These are phyloP conservation scores for Felis catus DNA, from an alignment of 2,113 vertebrate genomes.

Conservation along the genomic window DNA sequence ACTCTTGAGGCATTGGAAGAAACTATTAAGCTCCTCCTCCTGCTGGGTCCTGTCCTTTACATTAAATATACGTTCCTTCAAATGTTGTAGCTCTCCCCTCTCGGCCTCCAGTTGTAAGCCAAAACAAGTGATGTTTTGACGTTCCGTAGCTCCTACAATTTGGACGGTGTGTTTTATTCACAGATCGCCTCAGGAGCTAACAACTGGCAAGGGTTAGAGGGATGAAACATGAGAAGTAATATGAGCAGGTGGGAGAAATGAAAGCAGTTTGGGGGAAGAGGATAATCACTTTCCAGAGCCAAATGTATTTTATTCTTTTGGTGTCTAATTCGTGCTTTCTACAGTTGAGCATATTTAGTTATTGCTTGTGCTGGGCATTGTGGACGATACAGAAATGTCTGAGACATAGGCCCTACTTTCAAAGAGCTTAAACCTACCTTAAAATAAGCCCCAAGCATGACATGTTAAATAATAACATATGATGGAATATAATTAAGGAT, in stretches of 20 bases:
- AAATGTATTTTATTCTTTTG: background rate
- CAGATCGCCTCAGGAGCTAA: background rate
- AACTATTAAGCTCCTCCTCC: background rate
- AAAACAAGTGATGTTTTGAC: background rate
- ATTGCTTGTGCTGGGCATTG: background rate
- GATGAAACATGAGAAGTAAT: slow-evolving; percentile 24
- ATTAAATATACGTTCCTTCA: background rate
- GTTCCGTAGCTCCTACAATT: background rate
- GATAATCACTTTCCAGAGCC: background rate
- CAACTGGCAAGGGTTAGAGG: background rate
- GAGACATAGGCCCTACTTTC: background rate
- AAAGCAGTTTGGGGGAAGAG: background rate
- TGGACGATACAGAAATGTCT: background rate
- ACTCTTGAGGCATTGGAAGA: background rate
- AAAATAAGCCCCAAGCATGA: background rate
- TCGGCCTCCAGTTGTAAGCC: background rate
- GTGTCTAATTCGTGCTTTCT: slow-evolving; percentile 19
- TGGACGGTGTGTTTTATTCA: slow-evolving; percentile 22
- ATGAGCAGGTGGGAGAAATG: background rate
- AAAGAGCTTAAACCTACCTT: slow-evolving; percentile 1
- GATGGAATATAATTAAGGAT: background rate
- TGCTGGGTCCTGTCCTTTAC: background rate
- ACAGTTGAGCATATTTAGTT: background rate
- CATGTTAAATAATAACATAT: background rate
- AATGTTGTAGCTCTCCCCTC: background rate